Evolutionary conservation across 1,140 invertebrate genomes (phyloP).

Genomic region (Bilobella aurantiaca): DNA sequence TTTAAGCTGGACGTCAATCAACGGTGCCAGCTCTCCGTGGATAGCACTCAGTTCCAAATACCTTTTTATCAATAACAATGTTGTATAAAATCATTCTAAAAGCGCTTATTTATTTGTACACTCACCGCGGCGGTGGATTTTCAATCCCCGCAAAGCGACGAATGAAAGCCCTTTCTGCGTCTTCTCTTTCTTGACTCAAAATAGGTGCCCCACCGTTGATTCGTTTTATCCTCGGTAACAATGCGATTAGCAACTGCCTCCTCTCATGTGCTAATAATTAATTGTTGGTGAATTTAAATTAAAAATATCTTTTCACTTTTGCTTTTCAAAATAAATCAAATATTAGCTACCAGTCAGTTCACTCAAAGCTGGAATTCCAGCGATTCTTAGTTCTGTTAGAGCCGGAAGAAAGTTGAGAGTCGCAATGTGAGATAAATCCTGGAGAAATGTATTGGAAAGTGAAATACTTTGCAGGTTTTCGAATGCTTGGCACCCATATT

Average conservation of each 20-base stretch:
- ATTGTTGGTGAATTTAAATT: neutral
- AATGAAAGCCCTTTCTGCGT: slow-evolving; percentile 86
- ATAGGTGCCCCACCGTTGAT: slow-evolving; percentile 81
- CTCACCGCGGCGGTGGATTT: slow-evolving; percentile 50
- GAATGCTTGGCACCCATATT: slow-evolving; percentile 49
- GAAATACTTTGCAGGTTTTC: slow-evolving; percentile 65
- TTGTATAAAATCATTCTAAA: neutral
- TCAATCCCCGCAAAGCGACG: slow-evolving; percentile 75
- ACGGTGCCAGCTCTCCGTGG: slow-evolving; percentile 74
- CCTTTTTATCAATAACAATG: slow-evolving; percentile 45
- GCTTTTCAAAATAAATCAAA: neutral
- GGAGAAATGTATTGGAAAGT: slow-evolving; percentile 67
- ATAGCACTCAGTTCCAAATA: slow-evolving; percentile 67
- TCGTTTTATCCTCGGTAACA: slow-evolving; percentile 69
- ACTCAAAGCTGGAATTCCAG: slow-evolving; percentile 30
- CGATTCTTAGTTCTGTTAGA: slow-evolving; percentile 41
- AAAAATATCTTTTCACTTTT: neutral
- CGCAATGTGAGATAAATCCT: slow-evolving; percentile 79
- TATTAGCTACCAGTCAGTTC: slow-evolving; percentile 32
- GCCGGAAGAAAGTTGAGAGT: slow-evolving; percentile 66
- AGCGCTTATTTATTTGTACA: neutral
- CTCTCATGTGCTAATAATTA: slow-evolving; percentile 53
- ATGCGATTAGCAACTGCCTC: slow-evolving; percentile 69
- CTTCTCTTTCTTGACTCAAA: slow-evolving; percentile 68
- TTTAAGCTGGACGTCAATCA: slow-evolving; percentile 71